phyloP scores from a whole-genome alignment of 2,797 vertebrate genomes.

The Rachycentron canadum region DNA sequence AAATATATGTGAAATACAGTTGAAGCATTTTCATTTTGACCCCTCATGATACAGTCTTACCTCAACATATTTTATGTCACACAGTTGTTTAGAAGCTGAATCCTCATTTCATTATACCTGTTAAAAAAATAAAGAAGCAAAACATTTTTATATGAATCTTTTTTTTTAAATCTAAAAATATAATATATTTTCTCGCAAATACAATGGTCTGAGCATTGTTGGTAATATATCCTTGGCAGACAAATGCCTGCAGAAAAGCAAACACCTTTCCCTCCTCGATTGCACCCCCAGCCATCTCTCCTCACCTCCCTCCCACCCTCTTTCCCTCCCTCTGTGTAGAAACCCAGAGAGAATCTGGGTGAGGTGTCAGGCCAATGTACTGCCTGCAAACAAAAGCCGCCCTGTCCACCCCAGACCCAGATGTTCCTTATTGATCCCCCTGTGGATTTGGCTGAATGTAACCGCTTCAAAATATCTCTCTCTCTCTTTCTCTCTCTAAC shows the following conservation, averaged over 20 bases:
- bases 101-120: background rate
- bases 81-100: background rate
- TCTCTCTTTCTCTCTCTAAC: constrained; percentile 53
- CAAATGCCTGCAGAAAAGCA: constrained; percentile 66
- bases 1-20: background rate
- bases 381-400: constrained; percentile 80
- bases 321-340: constrained; percentile 54
- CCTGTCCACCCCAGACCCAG: constrained; percentile 82
- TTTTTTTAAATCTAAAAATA: constrained; percentile 22
- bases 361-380: constrained; percentile 78
- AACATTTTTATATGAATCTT: background rate
- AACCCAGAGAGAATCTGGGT: constrained; percentile 75
- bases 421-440: constrained; percentile 86
- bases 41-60: background rate
- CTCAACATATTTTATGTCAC: background rate
- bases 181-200: constrained; percentile 13
- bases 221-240: constrained; percentile 42
- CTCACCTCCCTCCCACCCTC: constrained; percentile 17
- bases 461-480: constrained; percentile 66
- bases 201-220: background rate
- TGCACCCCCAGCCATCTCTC: constrained; percentile 55
- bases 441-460: constrained; percentile 81
- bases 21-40: background rate
- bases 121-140: background rate
- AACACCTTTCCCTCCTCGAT: constrained; percentile 70